These are phyloP conservation scores for Xenopus tropicalis DNA, from an alignment of 2,113 vertebrate species.

Conservation along the genomic window DNA sequence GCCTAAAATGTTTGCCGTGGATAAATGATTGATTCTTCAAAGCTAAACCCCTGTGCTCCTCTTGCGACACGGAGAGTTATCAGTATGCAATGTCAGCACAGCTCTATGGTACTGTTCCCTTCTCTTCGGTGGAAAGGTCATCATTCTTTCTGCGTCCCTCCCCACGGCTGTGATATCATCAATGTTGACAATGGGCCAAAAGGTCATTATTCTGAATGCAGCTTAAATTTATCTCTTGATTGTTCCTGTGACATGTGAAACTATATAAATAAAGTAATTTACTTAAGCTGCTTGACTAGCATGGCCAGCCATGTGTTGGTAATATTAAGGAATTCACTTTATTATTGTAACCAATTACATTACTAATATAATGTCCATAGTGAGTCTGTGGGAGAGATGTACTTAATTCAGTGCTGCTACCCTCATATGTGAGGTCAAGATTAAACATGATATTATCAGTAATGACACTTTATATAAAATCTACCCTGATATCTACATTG, in stretches of 20 bases:
- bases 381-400: no score
- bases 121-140: slow-evolving; percentile 23
- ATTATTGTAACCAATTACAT: no score
- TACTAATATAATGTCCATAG: no score
- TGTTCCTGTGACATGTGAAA: neutral
- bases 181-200: neutral
- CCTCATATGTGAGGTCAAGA: no score
- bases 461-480: no score
- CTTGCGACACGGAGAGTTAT: slow-evolving; percentile 1
- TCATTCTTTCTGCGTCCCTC: neutral
- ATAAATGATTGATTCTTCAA: slow-evolving; percentile 40
- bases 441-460: no score
- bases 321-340: no score
- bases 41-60: slow-evolving; percentile 2
- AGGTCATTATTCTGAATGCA: neutral
- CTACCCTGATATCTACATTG: no score
- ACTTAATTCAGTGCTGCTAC: no score
- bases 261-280: neutral
- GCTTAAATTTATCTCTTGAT: slow-evolving; percentile 3
- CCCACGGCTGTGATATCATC: slow-evolving; percentile 1
- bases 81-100: slow-evolving; percentile 9
- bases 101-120: neutral
- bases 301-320: no score
- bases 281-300: no score
- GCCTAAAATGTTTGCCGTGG: neutral